Base-by-base conservation (phyloP, 1,140 invertebrate genomes). In the Pachyrhynchus sulphureomaculatus region DNA sequence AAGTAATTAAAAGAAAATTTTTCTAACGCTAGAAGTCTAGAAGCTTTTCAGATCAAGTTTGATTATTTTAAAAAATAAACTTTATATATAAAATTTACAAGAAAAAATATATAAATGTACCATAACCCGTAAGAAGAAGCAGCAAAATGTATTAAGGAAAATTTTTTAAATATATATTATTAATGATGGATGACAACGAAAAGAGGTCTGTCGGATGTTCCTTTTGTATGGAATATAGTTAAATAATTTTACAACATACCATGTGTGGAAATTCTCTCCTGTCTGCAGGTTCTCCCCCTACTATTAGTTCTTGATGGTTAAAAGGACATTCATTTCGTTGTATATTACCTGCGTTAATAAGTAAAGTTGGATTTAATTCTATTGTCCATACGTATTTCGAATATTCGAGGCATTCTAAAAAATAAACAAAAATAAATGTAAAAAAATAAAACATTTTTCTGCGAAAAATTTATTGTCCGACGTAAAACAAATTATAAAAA, bases 261-360 rank as follows among this genome's bases (percentile, higher is more conserved):
- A 71, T 72, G 56, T 73, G 72, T 15, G 72, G 72, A 45, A 73
- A 73, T 62, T 72, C 72, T 37, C 54, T 59, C 39, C 54, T 33
- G 1, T 20, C 17, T 17, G 70, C 65, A 52, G 15, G 23, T 20
- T 41, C 51, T 36, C 70, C 70, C n/a, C 71, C 71, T 24, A 72
- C 65, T 33, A 72, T 65, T 1, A 72, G 49, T 33, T 55, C 24
- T 34, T 66, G 34, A 13, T 44, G 55, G 42, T 66, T 47, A 59
- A 71, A 69, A 8, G 61, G 64, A 58, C 71, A 73, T 9, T 70
- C 65, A n/a, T 66, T 42, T 17, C 29, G 49, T 33, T 26, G 29
- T 17, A 61, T 51, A 9, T 65, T 44, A 0, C 53, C 18, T 29
- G 49, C 55, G 21, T 52, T 49, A 5, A 65, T 33, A 6, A 69